These are phyloP conservation scores for Hirudo medicinalis DNA, from an alignment of 1,140 invertebrate species.

Conservation along the genomic window DNA sequence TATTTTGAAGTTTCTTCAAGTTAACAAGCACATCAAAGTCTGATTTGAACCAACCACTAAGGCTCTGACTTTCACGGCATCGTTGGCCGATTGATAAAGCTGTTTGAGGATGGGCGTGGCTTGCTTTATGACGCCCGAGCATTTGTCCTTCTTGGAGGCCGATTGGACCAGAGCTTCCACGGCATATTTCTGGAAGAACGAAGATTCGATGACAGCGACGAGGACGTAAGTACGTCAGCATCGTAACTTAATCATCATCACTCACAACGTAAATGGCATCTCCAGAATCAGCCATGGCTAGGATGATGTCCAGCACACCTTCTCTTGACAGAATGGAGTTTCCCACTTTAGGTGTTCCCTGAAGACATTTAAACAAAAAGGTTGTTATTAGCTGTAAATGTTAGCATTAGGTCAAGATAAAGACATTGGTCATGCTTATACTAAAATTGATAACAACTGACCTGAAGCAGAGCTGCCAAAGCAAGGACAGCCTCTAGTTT, in stretches of 20 bases:
- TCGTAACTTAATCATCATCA: not conserved
- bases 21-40: too few species aligned
- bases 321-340: constrained; percentile 78
- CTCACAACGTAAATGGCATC: constrained; percentile 63
- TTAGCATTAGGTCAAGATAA: not conserved
- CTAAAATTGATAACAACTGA: constrained; percentile 22
- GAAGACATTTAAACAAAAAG: constrained; percentile 18
- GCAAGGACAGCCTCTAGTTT: constrained; percentile 71
- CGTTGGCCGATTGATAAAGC: constrained; percentile 78
- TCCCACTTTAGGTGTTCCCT: constrained; percentile 81
- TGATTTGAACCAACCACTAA: constrained; percentile 37
- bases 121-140: constrained; percentile 71
- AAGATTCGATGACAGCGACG: not conserved
- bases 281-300: constrained; percentile 80
- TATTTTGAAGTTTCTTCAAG: too few species aligned
- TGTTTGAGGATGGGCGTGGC: constrained; percentile 87
- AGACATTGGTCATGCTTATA: not conserved
- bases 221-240: not conserved
- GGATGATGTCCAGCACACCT: constrained; percentile 87
- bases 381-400: not conserved
- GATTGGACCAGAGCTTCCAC: constrained; percentile 92
- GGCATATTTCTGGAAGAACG: constrained; percentile 57
- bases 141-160: constrained; percentile 93
- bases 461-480: constrained; percentile 71
- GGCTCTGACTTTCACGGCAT: constrained; percentile 60